Base-by-base conservation (phyloP, 1,140 invertebrate species). In the Leptoteleia sp. region DNA sequence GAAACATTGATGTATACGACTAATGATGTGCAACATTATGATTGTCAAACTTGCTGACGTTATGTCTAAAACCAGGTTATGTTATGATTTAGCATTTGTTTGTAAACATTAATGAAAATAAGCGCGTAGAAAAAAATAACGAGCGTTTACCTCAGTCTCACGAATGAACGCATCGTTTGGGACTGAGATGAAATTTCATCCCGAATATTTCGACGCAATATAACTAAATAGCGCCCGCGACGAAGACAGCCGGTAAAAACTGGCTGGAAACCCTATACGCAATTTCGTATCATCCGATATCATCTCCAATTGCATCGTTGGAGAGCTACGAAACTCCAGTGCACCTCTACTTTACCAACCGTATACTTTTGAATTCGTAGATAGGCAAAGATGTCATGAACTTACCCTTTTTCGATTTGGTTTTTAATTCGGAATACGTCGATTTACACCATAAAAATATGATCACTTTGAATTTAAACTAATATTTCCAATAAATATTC, bases 161-260 rank as follows among this genome's bases (percentile, higher is more conserved):
- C 62, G 54, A 54, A 38, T 17, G 25, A 13, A 22, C 45, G 15
- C 62, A 62, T 68, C 40, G 54, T 76, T 67, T 54, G 15, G 47
- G 45, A 57, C 38, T 68, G 62, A 68, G 55, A 76, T 68, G 54
- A 45, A 62, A 54, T 61, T 52, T 37, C 54, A 68, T 55, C 38
- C 31, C 55, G 40, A 38, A 8, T 4, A 43, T 68, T 76, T 62
- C 43, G 55, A 62, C 45, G 54, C 33, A 55, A 73, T 57, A 65
- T 11, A 47, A 55, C 40, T 17, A 61, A 52, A 76, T 68, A 68
- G 42, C 47, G 15, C 42, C 7, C 55, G 55, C 31, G 13, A 48
- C 42, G 25, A 62, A 54, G 35, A 38, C 62, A 61, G 72, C 61
- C 62, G 72, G 62, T 76, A 67, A 76, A 76, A 52, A 62, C 54